A percentile compares a stretch with the other conserved stretches of the same genome.
Conservation (phyloP, 2,888 invertebrate genomes). For the Diaprepes abbreviatus region DNA sequence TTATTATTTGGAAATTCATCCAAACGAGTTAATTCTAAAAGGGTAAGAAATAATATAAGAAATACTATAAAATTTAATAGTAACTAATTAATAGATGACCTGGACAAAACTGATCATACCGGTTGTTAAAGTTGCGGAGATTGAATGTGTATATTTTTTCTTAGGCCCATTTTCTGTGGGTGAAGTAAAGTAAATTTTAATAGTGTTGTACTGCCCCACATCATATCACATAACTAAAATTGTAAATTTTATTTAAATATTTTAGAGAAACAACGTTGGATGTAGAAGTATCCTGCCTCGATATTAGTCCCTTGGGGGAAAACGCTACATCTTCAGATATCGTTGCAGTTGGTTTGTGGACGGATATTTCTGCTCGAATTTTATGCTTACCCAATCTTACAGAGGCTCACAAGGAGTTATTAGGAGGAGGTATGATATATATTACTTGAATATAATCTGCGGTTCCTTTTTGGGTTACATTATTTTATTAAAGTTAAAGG, state of each 20-base stretch:
- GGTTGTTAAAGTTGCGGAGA: too few species aligned
- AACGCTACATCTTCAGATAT: conserved; percentile 76
- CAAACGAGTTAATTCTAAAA: conserved; percentile 75
- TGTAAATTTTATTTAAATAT: too few species aligned
- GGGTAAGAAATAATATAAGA: conserved; percentile 63
- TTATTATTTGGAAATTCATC: conserved; percentile 83
- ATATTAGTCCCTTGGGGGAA: conserved; percentile 85
- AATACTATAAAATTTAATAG: neutral
- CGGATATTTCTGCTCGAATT: conserved; percentile 93
- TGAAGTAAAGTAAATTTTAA: too few species aligned
- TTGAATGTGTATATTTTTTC: too few species aligned
- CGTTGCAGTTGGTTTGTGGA: conserved; percentile 96
- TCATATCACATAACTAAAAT: too few species aligned
- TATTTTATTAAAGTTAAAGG: too few species aligned
- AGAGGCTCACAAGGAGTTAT: conserved; percentile 86
- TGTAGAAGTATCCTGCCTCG: conserved; percentile 96
- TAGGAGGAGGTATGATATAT: conserved; percentile 80
- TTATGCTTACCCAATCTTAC: conserved; percentile 85
- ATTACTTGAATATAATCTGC: too few species aligned
- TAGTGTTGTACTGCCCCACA: too few species aligned
- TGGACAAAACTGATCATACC: too few species aligned
- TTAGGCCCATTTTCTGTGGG: too few species aligned
- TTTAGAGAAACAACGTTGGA: conserved; percentile 81
- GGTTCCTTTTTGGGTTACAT: too few species aligned
- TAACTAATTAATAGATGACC: too few species aligned